Evolutionary conservation across 2,888 invertebrate species (phyloP).

Genomic region (Eupelmus urozonus): DNA sequence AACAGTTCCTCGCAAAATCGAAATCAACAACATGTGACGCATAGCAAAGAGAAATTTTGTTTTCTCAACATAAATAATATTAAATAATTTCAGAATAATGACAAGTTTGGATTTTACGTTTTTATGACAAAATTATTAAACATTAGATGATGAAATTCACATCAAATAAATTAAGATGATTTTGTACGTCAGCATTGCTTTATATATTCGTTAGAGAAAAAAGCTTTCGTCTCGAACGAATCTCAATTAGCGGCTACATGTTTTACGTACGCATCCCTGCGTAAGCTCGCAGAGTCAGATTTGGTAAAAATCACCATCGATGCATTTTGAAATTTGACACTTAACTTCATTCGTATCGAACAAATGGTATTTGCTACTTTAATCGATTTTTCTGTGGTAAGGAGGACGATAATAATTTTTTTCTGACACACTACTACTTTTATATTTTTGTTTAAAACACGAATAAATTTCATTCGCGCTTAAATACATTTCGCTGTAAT

Average conservation of each 20-base stretch:
- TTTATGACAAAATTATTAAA: conserved; percentile 20
- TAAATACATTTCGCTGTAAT: conserved; percentile 43
- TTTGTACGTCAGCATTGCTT: conserved; percentile 54
- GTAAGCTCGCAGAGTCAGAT: conserved; percentile 63
- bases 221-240: conserved; percentile 36
- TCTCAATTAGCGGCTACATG: conserved; percentile 56
- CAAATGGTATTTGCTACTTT: conserved; percentile 57
- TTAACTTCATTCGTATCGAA: conserved; percentile 60
- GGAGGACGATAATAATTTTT: conserved; percentile 50
- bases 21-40: conserved; percentile 25
- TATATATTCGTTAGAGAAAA: conserved; percentile 48
- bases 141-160: conserved; percentile 22
- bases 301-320: conserved; percentile 68
- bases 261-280: conserved; percentile 62
- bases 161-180: conserved; percentile 41
- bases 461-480: conserved; percentile 49
- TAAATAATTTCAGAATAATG: conserved; percentile 13
- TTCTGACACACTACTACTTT: conserved; percentile 55
- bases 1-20: conserved; percentile 6
- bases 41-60: conserved; percentile 9
- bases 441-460: conserved; percentile 50
- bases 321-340: conserved; percentile 59
- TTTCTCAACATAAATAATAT: conserved; percentile 19
- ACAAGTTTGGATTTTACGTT: conserved; percentile 8
- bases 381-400: conserved; percentile 52